Percentiles rank a stretch among this genome's conserved stretches.
These are phyloP conservation scores for Carapus acus DNA, from an alignment of 2,797 vertebrate genomes.

Conservation along the genomic window DNA sequence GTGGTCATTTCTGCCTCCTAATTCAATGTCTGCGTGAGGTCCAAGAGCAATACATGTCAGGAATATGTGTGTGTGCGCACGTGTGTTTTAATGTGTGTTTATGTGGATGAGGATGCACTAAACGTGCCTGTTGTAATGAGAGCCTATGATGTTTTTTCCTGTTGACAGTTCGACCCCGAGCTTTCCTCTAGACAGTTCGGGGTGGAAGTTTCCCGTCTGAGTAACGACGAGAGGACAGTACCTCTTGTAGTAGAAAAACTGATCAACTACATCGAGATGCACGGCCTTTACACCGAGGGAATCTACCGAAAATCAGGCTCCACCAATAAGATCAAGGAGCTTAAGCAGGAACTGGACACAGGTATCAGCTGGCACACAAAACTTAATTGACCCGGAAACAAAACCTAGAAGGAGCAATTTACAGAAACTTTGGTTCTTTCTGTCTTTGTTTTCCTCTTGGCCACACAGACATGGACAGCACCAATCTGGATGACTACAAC, in stretches of 20 bases:
- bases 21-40: too few relatives aligned
- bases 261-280: conserved; percentile 99
- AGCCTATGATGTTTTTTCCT: conserved; percentile 26
- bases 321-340: conserved; percentile 95
- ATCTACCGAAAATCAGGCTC: conserved; percentile 97
- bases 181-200: conserved; percentile 91
- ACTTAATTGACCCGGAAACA: neutral
- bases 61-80: neutral
- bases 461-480: conserved; percentile 79
- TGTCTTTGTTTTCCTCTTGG: conserved; percentile 8
- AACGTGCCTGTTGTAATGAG: neutral
- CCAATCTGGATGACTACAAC: conserved; percentile 96
- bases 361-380: conserved; percentile 59
- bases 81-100: conserved; percentile 9
- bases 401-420: neutral
- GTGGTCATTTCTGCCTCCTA: neutral
- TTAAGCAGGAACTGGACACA: conserved; percentile 88
- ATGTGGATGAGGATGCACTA: too few relatives aligned
- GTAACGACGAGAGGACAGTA: conserved; percentile 87
- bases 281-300: conserved; percentile 95
- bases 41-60: neutral
- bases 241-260: conserved; percentile 94
- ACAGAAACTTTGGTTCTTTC: neutral
- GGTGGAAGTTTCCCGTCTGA: conserved; percentile 90
- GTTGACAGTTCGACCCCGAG: conserved; percentile 86